Base-by-base conservation (phyloP, 2,888 invertebrate species). In the Pseudococcus longispinus region DNA sequence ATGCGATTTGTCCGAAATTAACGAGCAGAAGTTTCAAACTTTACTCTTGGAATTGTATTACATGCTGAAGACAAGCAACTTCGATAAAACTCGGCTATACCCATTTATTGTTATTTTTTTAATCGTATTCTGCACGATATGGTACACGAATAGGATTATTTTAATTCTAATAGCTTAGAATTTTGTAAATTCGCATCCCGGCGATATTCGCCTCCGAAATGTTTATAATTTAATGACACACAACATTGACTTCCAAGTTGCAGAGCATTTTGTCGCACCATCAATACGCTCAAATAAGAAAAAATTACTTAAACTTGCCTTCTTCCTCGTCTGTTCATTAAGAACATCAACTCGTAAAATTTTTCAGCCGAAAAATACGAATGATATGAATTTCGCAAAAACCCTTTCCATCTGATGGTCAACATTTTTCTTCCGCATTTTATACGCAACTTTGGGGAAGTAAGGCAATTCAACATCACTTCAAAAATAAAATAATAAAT, bases 401-500 rank as follows among this genome's bases (percentile, higher is more conserved):
- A 70, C 8, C 20, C 29, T 70, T 8, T 29, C 29, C 70, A 70
- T 70, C 29, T 70, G 29, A 26, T 70, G 70, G 70, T 70, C 70
- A 70, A 29, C 70, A 70, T 70, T 70, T 70, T 70, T 70, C 70
- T 70, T 70, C 29, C 32, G 60, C 9, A 60, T 60, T 23, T 60
- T 60, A 23, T 60, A 23, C 11, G 29, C 5, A 70, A 60, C 60
- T 60, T 23, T 2, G 60, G 60, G 23, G 8, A 60, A 60, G 60
- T 60, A 60, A 60, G 60, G 60, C 60, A 70, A 70, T 70, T 20
- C 70, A 70, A 29, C 70, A 70, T 70, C 29, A 29, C 70, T 29
- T 70, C 70, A 70, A 70, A 70, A 70, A 70, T 70, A 13, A 70
- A 70, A 70, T 70, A 70, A 70, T 70, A 70, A 70, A 70, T 70